Evolutionary conservation across 2,797 vertebrate genomes (phyloP).

Genomic region (Antennarius maculatus): DNA sequence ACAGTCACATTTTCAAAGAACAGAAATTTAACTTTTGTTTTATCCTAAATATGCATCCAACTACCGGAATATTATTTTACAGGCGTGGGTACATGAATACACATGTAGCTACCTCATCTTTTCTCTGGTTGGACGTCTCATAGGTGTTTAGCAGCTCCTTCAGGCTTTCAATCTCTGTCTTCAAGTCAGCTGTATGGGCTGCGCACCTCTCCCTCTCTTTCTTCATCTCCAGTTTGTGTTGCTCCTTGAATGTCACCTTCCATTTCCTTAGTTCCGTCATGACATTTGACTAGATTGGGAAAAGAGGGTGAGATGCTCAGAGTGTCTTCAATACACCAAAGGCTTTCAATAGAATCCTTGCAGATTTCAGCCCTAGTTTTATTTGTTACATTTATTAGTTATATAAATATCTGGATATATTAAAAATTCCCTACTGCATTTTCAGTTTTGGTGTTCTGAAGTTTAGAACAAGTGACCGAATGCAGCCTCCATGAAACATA

Average conservation of each 20-base stretch:
- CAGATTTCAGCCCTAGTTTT: background rate
- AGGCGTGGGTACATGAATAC: constrained; percentile 6
- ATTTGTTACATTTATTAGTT: background rate
- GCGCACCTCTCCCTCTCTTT: constrained; percentile 86
- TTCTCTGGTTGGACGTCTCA: constrained; percentile 88
- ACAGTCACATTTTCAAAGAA: background rate
- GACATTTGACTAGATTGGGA: constrained; percentile 84
- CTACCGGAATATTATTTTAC: background rate
- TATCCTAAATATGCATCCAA: constrained; percentile 5
- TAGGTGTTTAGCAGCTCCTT: constrained; percentile 88
- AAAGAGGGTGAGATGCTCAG: constrained; percentile 19
- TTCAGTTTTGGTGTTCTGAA: background rate
- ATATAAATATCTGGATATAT: background rate
- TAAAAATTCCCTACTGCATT: background rate
- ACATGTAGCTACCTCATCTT: constrained; percentile 88
- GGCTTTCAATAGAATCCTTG: background rate
- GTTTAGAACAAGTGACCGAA: background rate
- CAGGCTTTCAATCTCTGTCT: constrained; percentile 82
- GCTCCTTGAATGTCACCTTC: constrained; percentile 88
- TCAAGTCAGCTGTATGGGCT: constrained; percentile 79
- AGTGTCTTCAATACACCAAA: constrained; percentile 4
- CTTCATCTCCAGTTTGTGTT: constrained; percentile 87
- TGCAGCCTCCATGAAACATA: background rate
- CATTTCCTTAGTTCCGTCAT: constrained; percentile 91
- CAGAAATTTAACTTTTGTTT: background rate